Base-by-base conservation (phyloP, 2,113 vertebrate species). In the Tetraodon nigroviridis region DNA sequence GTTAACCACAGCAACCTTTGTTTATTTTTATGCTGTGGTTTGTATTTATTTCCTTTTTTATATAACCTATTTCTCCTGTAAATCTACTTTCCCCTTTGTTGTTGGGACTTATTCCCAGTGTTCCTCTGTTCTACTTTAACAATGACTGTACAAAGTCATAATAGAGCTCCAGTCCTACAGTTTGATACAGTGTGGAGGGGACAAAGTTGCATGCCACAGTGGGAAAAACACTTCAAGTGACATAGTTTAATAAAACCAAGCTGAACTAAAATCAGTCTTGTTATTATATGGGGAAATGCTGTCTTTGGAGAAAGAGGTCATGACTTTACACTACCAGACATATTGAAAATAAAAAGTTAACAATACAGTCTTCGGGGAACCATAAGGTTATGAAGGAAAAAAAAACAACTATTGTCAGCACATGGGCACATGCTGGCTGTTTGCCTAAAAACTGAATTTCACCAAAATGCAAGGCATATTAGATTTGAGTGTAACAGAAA, bases 41-140 rank as follows among this genome's bases (percentile, higher is more conserved):
- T 22, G 42, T 53, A 58, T 57, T 61, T 10, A 65, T 27, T 42
- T 37, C 10, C 10, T 37, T 37, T 11, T 37, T 37, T 37, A 37
- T 12, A 37, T 42, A 54, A n/a, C 20, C 12, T 40, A 47, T 42
- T 54, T 66, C 24, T 27, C 37, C 11, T 52, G 16, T 27, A 44
- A 46, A 59, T 47, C 46, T 21, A 5, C 19, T 65, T 51, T 29
- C 21, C 4, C 37, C 18, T 58, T 71, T 63, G 54, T 63, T 58
- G 17, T 52, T 59, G 8, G 52, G 21, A 17, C 42, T 64, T 55
- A 64, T 65, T 65, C 59, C 59, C 71, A 64, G 21, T 50, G 63
- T 71, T 42, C 45, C 15, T 46, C 5, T 55, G 64, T 29, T 64
- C 61, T 24, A 75, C 64, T 61, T 79, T 71, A 50, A 45, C 50